phyloP scores from a whole-genome alignment of 1,140 invertebrate species.

The Semibalanus balanoides region DNA sequence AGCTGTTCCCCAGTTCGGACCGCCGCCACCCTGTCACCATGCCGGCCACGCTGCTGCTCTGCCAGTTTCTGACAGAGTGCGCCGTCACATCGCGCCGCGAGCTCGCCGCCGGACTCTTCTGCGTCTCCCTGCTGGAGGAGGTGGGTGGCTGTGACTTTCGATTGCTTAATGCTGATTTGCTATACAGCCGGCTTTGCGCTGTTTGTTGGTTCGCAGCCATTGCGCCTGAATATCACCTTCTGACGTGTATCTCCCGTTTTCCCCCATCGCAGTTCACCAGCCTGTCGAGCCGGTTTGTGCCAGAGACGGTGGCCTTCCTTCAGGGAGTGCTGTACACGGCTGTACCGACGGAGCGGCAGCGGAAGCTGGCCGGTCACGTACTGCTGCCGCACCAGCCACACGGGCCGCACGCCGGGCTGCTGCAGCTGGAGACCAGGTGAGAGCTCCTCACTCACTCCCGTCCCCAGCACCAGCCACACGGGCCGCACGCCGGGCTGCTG shows the following conservation, averaged over 20 bases:
- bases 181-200: too few species aligned
- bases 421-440: neutral
- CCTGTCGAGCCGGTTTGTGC: constrained; percentile 64
- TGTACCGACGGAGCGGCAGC: constrained; percentile 24
- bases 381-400: neutral
- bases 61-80: constrained; percentile 52
- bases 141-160: too few species aligned
- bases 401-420: neutral
- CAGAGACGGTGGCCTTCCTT: constrained; percentile 61
- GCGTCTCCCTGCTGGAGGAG: constrained; percentile 55
- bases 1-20: constrained; percentile 75
- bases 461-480: too few species aligned
- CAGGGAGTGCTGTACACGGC: constrained; percentile 48
- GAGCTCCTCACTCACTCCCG: too few species aligned
- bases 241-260: constrained; percentile 15
- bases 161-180: too few species aligned
- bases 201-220: too few species aligned
- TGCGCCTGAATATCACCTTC: too few species aligned
- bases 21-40: constrained; percentile 72
- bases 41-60: constrained; percentile 65
- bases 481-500: neutral
- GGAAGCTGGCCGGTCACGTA: neutral
- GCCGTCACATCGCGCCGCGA: constrained; percentile 45
- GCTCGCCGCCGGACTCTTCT: constrained; percentile 60
- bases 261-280: constrained; percentile 46